These are phyloP conservation scores for Eretmocerus hayati DNA, from an alignment of 2,888 invertebrate species.

Conservation along the genomic window DNA sequence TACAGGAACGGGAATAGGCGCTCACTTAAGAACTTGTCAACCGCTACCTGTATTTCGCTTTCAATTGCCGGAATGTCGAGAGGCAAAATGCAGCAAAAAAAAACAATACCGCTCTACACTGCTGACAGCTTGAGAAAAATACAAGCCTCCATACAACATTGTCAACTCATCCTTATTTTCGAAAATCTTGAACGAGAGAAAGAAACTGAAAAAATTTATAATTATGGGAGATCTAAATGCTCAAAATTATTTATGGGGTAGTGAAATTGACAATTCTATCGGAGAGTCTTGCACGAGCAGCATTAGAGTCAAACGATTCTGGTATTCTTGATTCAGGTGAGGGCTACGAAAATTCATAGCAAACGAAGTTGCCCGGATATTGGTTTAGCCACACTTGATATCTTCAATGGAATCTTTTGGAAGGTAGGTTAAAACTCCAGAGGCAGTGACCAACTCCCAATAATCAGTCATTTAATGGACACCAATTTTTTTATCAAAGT, in stretches of 20 bases:
- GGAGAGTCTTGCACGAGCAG: neutral
- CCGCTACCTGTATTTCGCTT: too few species aligned
- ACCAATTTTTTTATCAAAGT: too few species aligned
- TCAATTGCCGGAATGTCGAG: too few species aligned
- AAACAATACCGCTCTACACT: too few species aligned
- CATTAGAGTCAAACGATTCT: neutral
- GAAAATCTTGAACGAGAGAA: neutral
- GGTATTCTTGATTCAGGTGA: neutral
- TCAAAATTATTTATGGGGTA: neutral
- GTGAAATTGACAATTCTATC: neutral
- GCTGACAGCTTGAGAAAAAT: too few species aligned
- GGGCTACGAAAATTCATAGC: neutral
- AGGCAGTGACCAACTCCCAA: neutral
- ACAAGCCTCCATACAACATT: neutral
- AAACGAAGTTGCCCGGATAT: neutral
- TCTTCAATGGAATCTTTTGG: neutral
- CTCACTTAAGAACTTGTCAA: too few species aligned
- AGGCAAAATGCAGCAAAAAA: too few species aligned
- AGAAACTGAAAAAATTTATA: neutral
- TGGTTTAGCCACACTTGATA: neutral
- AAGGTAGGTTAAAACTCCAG: neutral
- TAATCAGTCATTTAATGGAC: too few species aligned
- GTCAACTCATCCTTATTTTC: neutral
- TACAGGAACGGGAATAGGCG: too few species aligned
- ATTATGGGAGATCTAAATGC: neutral